phyloP scores from a whole-genome alignment of 2,888 invertebrate genomes.

The Drosophila bunnanda region DNA sequence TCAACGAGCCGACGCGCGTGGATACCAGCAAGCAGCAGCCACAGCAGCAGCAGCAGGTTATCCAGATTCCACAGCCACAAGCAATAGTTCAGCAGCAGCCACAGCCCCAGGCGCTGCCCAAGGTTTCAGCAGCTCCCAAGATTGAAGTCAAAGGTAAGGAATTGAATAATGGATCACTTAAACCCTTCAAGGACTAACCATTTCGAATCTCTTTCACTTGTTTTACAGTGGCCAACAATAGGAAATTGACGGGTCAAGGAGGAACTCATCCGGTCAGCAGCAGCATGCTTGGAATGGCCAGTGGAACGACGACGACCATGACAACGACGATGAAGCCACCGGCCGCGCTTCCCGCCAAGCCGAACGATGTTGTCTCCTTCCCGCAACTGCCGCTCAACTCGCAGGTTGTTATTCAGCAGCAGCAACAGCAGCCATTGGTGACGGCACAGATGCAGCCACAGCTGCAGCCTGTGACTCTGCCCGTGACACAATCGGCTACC shows the following conservation, averaged over 20 bases:
- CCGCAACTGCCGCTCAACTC: constrained; percentile 52
- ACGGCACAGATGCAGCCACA: constrained; percentile 44
- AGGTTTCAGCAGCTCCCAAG: constrained; percentile 55
- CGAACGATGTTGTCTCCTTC: constrained; percentile 54
- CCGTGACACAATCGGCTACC: constrained; percentile 23
- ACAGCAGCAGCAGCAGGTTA: constrained; percentile 42
- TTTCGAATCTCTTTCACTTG: neutral
- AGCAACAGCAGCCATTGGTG: constrained; percentile 27
- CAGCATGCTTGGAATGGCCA: constrained; percentile 38
- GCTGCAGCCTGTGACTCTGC: constrained; percentile 36
- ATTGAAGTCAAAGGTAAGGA: constrained; percentile 58
- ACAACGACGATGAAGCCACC: constrained; percentile 64
- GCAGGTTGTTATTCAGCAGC: constrained; percentile 53
- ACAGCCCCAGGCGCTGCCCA: constrained; percentile 23
- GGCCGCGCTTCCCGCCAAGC: constrained; percentile 48
- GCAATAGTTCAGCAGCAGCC: constrained; percentile 11
- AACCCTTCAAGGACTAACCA: neutral
- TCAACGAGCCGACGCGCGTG: constrained; percentile 82
- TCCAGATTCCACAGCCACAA: constrained; percentile 44
- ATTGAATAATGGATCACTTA: neutral
- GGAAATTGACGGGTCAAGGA: constrained; percentile 46
- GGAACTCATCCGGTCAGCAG: constrained; percentile 10
- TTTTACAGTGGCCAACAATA: constrained; percentile 46
- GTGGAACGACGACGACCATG: constrained; percentile 41
- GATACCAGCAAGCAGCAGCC: constrained; percentile 57